Evolutionary conservation across 2,113 vertebrate species (phyloP).

Genomic region (Cynocephalus volans): DNA sequence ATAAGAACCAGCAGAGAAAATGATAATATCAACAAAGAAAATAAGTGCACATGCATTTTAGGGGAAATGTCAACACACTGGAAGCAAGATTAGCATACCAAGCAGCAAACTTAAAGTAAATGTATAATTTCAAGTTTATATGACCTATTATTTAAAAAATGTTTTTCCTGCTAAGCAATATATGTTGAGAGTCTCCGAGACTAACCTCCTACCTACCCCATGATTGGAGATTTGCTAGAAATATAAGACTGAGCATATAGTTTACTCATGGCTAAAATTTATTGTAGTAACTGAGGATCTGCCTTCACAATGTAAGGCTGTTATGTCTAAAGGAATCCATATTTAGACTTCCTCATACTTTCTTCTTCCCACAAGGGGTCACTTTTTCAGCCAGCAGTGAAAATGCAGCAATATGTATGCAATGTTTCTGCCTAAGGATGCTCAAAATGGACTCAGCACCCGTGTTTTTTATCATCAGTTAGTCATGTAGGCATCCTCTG

Average conservation of each 20-base stretch:
- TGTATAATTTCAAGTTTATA: constrained; percentile 11
- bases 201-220: too few relatives aligned
- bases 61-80: background rate
- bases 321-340: background rate
- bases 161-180: constrained; percentile 12
- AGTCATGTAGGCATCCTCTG: background rate
- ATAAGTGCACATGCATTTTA: constrained; percentile 41
- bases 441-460: background rate
- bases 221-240: background rate
- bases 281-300: background rate
- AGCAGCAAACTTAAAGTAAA: background rate
- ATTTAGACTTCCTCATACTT: background rate
- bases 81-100: constrained; percentile 23
- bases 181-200: background rate
- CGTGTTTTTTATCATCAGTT: background rate
- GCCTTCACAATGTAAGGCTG: background rate
- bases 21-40: constrained; percentile 9
- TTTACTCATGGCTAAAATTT: constrained; percentile 16
- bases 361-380: background rate
- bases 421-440: background rate
- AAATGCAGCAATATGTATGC: background rate
- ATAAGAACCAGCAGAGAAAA: constrained; percentile 41
- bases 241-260: background rate
- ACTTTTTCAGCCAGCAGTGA: background rate
- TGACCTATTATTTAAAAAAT: constrained; percentile 30